These are phyloP conservation scores for Dendropsophus ebraccatus DNA, from an alignment of 2,113 vertebrate species.

Conservation along the genomic window DNA sequence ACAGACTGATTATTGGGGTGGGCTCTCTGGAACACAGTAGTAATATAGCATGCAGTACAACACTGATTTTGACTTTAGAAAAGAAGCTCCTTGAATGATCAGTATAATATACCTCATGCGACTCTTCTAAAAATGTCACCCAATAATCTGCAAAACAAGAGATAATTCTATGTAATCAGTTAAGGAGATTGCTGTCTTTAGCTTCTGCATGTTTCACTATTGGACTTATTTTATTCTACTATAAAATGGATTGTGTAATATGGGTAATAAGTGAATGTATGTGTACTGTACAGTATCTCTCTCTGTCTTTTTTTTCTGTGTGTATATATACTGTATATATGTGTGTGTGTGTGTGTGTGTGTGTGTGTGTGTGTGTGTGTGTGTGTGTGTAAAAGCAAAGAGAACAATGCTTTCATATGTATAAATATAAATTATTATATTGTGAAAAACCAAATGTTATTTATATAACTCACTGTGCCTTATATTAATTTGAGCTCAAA, in stretches of 20 bases:
- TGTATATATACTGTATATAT: too few relatives aligned
- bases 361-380: too few relatives aligned
- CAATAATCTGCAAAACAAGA: not conserved
- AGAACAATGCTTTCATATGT: too few relatives aligned
- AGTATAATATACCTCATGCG: not conserved
- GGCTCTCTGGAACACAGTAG: not conserved
- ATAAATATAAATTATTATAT: too few relatives aligned
- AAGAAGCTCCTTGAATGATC: not conserved
- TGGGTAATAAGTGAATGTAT: not conserved
- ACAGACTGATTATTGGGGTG: not conserved
- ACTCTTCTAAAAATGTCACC: slow-evolving; percentile 6
- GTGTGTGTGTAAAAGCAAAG: too few relatives aligned
- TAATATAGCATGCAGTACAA: not conserved
- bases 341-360: too few relatives aligned
- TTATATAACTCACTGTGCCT: too few relatives aligned
- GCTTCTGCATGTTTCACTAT: not conserved
- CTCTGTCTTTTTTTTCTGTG: too few relatives aligned
- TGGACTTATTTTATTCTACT: not conserved
- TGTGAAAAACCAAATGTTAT: not conserved
- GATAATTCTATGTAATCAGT: slow-evolving; percentile 28
- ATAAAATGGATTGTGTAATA: not conserved
- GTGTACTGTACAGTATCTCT: too few relatives aligned
- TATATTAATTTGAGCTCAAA: too few relatives aligned
- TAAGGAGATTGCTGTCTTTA: not conserved
- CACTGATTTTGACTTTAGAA: not conserved